phyloP scores from a whole-genome alignment of 2,888 invertebrate genomes.

The Scaptomyza flava region DNA sequence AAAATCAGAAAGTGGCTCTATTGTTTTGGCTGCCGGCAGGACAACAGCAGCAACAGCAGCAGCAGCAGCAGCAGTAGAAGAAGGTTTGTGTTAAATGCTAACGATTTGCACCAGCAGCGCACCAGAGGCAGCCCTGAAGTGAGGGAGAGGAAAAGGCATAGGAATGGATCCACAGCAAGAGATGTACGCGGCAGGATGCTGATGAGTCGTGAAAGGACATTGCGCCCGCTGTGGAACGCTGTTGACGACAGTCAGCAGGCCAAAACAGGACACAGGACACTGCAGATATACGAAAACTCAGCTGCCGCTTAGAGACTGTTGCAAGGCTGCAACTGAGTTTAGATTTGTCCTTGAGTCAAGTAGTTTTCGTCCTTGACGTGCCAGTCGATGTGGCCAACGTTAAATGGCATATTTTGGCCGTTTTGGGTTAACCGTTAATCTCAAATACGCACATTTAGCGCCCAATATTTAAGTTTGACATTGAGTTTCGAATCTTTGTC shows the following conservation, averaged over 20 bases:
- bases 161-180: slow-evolving; percentile 54
- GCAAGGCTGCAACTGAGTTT: background rate
- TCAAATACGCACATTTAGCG: slow-evolving; percentile 23
- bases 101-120: slow-evolving; percentile 77
- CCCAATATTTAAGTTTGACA: slow-evolving; percentile 37
- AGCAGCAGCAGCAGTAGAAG: slow-evolving; percentile 15
- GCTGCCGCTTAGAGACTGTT: slow-evolving; percentile 16
- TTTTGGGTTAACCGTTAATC: slow-evolving; percentile 71
- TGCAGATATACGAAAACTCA: slow-evolving; percentile 12
- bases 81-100: slow-evolving; percentile 68
- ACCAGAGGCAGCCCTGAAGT: slow-evolving; percentile 53
- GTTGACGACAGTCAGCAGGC: slow-evolving; percentile 60
- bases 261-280: slow-evolving; percentile 20
- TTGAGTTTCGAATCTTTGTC: slow-evolving; percentile 14
- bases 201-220: slow-evolving; percentile 66
- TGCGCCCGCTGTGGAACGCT: slow-evolving; percentile 46
- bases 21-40: slow-evolving; percentile 40
- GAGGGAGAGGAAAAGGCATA: background rate
- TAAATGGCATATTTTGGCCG: slow-evolving; percentile 74
- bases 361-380: slow-evolving; percentile 24
- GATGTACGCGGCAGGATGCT: slow-evolving; percentile 59
- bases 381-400: slow-evolving; percentile 64
- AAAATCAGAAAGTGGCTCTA: slow-evolving; percentile 33
- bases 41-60: slow-evolving; percentile 23
- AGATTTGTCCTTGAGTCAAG: slow-evolving; percentile 25